phyloP scores from a whole-genome alignment of 2,888 invertebrate genomes.

The Malthinus flaveolus region DNA sequence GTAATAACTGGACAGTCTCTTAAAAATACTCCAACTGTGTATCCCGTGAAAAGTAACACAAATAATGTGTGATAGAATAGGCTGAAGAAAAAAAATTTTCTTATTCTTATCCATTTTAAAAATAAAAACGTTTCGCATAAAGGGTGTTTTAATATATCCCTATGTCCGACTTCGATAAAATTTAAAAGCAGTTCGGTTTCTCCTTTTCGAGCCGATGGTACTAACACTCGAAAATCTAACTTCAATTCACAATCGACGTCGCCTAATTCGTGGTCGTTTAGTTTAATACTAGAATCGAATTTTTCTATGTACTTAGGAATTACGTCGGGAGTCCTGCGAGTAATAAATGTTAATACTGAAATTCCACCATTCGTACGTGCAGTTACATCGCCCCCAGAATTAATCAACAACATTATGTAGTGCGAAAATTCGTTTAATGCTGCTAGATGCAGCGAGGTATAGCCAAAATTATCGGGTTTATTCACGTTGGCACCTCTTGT shows the following conservation, averaged over 20 bases:
- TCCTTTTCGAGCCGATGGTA: conserved; percentile 65
- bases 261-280: conserved; percentile 82
- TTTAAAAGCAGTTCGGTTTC: conserved; percentile 73
- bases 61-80: conserved; percentile 77
- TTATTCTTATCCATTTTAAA: conserved; percentile 80
- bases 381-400: conserved; percentile 81
- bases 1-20: conserved; percentile 53
- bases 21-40: conserved; percentile 67
- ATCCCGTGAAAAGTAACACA: conserved; percentile 73
- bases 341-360: conserved; percentile 79
- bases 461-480: conserved; percentile 78
- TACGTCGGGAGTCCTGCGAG: conserved; percentile 82
- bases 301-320: conserved; percentile 65
- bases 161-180: conserved; percentile 79
- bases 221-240: conserved; percentile 65
- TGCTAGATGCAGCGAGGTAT: conserved; percentile 81
- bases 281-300: conserved; percentile 74
- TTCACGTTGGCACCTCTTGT: conserved; percentile 74
- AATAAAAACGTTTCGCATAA: conserved; percentile 83
- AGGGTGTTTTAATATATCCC: conserved; percentile 79
- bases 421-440: conserved; percentile 81
- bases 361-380: conserved; percentile 79
- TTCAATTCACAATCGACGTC: conserved; percentile 85
- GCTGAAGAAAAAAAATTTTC: conserved; percentile 80
- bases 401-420: conserved; percentile 72